Evolutionary conservation across 2,888 invertebrate species (phyloP).

Genomic region (Andrena praecox): DNA sequence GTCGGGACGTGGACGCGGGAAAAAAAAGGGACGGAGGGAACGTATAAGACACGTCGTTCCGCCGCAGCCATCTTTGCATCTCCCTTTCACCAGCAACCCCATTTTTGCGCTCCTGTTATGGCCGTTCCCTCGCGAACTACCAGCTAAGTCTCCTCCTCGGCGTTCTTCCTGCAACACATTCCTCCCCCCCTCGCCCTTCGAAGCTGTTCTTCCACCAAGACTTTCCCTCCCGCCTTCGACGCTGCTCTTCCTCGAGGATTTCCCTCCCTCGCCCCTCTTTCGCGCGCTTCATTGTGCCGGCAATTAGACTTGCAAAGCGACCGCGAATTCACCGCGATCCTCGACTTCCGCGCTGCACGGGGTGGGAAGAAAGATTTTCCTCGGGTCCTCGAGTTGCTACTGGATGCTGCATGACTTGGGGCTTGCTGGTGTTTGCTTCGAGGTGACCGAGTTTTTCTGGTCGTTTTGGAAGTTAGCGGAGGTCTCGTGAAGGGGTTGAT

Average conservation of each 20-base stretch:
- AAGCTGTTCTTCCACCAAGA: no score
- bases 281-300: slow-evolving; percentile 71
- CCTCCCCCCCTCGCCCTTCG: background rate
- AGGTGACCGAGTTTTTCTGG: background rate
- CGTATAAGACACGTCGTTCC: slow-evolving; percentile 52
- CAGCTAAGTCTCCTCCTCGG: slow-evolving; percentile 41
- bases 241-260: slow-evolving; percentile 5
- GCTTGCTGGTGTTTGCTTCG: background rate
- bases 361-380: slow-evolving; percentile 14
- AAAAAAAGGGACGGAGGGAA: slow-evolving; percentile 48
- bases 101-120: slow-evolving; percentile 67
- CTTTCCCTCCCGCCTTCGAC: background rate
- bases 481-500: background rate
- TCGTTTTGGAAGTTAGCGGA: background rate
- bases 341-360: slow-evolving; percentile 7
- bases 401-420: background rate
- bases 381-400: background rate
- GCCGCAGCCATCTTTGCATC: slow-evolving; percentile 79
- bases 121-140: slow-evolving; percentile 56
- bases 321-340: slow-evolving; percentile 65
- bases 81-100: slow-evolving; percentile 65
- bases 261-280: slow-evolving; percentile 12
- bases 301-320: slow-evolving; percentile 81
- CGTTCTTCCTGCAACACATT: slow-evolving; percentile 31
- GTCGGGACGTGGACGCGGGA: slow-evolving; percentile 27